Conservation (phyloP, 2,113 vertebrate genomes). For the Etia nguti region DNA sequence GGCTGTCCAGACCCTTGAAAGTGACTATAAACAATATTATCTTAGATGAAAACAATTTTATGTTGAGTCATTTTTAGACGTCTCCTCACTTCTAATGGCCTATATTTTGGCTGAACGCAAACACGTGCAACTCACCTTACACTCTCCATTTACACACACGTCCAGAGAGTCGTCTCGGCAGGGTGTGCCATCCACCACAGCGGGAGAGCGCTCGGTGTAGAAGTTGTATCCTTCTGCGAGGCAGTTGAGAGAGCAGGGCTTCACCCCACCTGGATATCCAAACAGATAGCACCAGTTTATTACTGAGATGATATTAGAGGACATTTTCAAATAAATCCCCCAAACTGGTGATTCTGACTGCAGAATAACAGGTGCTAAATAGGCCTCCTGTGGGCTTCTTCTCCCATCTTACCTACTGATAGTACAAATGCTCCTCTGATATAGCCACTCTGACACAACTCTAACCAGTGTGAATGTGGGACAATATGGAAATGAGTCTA, state of each 20-base stretch:
- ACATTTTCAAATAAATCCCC: neutral
- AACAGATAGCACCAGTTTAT: neutral
- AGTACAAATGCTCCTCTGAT: neutral
- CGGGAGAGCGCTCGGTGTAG: conserved; percentile 92
- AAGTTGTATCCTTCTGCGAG: conserved; percentile 97
- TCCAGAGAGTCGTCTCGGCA: conserved; percentile 90
- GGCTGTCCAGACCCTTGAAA: neutral
- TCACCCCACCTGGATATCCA: conserved; percentile 83
- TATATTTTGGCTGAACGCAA: neutral
- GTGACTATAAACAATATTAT: conserved; percentile 5
- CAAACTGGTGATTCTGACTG: neutral
- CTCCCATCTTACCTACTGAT: neutral
- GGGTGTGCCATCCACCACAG: conserved; percentile 89
- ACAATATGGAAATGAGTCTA: neutral
- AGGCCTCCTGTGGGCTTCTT: neutral
- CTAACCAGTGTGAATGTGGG: neutral
- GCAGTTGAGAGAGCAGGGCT: conserved; percentile 94
- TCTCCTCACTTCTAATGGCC: neutral
- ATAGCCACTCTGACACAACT: neutral
- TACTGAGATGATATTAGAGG: neutral
- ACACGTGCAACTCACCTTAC: conserved; percentile 79
- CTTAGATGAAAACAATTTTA: neutral
- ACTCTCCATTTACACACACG: conserved; percentile 94
- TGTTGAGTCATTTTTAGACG: neutral
- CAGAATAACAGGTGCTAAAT: neutral